A percentile compares a stretch with the other conserved stretches of the same genome.
phyloP scores from a whole-genome alignment of 1,140 invertebrate genomes.

The Laupala kohalensis region DNA sequence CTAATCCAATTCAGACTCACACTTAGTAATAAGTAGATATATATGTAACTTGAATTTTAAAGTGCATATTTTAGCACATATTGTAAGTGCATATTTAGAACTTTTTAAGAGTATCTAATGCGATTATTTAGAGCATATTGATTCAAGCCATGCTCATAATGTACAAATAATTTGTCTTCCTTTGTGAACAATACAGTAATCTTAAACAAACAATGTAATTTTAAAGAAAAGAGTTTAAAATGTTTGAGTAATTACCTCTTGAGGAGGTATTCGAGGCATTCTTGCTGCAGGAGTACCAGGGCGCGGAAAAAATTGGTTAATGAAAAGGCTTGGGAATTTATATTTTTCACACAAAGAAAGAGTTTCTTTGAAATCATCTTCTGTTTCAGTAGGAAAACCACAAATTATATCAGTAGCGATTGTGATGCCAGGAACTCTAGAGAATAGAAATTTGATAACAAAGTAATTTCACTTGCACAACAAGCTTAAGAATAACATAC shows the following conservation, averaged over 20 bases:
- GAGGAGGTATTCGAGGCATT: slow-evolving; percentile 66
- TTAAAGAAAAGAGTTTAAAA: not conserved
- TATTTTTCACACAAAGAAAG: slow-evolving; percentile 74
- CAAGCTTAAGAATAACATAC: not conserved
- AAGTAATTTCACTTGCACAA: not conserved
- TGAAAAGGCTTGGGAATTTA: slow-evolving; percentile 87
- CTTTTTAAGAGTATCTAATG: too few relatives aligned
- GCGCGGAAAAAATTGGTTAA: slow-evolving; percentile 94
- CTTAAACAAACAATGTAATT: not conserved
- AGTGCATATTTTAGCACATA: too few relatives aligned
- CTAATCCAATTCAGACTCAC: too few relatives aligned
- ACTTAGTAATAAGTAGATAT: too few relatives aligned
- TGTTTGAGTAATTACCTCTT: slow-evolving; percentile 36
- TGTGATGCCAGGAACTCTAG: slow-evolving; percentile 71
- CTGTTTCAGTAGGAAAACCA: slow-evolving; percentile 94
- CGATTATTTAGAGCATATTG: too few relatives aligned
- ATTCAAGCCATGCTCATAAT: too few relatives aligned
- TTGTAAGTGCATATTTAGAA: too few relatives aligned
- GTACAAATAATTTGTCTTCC: too few relatives aligned
- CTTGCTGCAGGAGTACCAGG: slow-evolving; percentile 90
- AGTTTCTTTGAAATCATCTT: slow-evolving; percentile 81
- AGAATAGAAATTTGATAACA: slow-evolving; percentile 14
- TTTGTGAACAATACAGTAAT: not conserved
- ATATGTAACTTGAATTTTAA: too few relatives aligned
- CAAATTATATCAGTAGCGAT: slow-evolving; percentile 98